phyloP scores from a whole-genome alignment of 2,888 invertebrate species.

The Sinodicranocentrus sp. region DNA sequence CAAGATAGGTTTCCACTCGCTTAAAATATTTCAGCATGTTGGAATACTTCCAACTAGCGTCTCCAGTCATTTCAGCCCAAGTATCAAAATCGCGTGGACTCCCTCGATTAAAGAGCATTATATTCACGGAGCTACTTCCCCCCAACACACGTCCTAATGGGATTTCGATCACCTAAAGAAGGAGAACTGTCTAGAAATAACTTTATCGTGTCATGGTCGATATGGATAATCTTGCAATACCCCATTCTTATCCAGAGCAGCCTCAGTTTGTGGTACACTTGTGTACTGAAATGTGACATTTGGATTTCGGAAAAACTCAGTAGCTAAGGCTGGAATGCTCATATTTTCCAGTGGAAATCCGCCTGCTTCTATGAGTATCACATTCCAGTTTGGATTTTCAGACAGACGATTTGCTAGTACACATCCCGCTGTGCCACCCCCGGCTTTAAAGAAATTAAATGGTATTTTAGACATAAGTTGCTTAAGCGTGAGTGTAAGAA shows the following conservation, averaged over 20 bases:
- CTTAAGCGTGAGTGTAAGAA: not conserved
- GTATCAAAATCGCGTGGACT: conserved; percentile 39
- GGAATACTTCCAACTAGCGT: conserved; percentile 91
- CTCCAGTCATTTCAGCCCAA: conserved; percentile 79
- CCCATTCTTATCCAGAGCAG: conserved; percentile 24
- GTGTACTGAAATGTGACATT: not conserved
- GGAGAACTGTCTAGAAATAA: not conserved
- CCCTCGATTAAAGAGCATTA: conserved; percentile 27
- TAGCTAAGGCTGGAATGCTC: conserved; percentile 1
- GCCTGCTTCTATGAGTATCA: conserved; percentile 17
- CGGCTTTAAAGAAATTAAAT: conserved; percentile 13
- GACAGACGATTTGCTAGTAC: conserved; percentile 3
- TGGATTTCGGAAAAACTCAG: not conserved
- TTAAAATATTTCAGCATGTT: conserved; percentile 89
- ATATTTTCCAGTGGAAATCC: not conserved
- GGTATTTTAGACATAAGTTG: not conserved
- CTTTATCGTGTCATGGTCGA: not conserved
- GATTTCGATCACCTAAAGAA: not conserved
- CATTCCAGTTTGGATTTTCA: not conserved
- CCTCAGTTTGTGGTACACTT: conserved; percentile 36
- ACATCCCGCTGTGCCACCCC: conserved; percentile 15
- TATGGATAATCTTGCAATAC: not conserved
- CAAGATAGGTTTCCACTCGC: conserved; percentile 79
- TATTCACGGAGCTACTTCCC: conserved; percentile 26
- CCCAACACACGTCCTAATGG: conserved; percentile 4